Conservation (phyloP, 2,113 vertebrate genomes). For the Zeus faber region DNA sequence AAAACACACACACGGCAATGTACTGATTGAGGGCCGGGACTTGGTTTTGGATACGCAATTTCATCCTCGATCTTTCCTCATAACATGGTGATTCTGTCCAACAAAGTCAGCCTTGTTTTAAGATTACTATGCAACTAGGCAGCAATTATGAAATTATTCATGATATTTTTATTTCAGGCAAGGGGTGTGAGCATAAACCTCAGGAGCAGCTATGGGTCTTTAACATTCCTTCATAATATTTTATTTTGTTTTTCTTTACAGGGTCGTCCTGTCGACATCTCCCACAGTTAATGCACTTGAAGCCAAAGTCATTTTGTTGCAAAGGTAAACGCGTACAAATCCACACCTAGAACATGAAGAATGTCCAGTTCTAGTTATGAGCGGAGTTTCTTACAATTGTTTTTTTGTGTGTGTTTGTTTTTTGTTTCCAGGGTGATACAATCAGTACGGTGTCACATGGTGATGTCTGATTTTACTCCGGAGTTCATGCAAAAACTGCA, state of each 20-base stretch:
- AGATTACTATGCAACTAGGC: too few species aligned
- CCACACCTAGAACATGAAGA: neutral
- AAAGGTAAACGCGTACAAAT: slow-evolving; percentile 38
- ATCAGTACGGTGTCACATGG: slow-evolving; percentile 74
- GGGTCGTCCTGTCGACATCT: neutral
- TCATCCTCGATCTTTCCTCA: too few species aligned
- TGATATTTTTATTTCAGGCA: too few species aligned
- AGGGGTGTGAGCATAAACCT: too few species aligned
- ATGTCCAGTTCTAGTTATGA: neutral
- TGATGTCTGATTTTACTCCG: slow-evolving; percentile 67
- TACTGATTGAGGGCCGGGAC: too few species aligned
- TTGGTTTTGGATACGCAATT: too few species aligned
- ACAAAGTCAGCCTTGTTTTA: too few species aligned
- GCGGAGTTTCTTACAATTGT: neutral
- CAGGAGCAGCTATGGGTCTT: too few species aligned
- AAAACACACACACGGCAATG: slow-evolving; percentile 6
- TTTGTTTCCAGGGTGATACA: slow-evolving; percentile 64
- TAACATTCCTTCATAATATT: too few species aligned
- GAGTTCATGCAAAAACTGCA: slow-evolving; percentile 70
- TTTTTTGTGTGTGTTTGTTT: neutral
- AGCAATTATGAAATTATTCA: too few species aligned
- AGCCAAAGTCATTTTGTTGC: slow-evolving; percentile 32
- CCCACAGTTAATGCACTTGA: neutral
- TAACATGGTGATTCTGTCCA: too few species aligned
- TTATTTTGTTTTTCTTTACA: slow-evolving; percentile 5